A percentile compares a stretch with the other conserved stretches of the same genome.
phyloP scores from a whole-genome alignment of 2,113 vertebrate genomes.

The Cyphomyrus discorhynchus region DNA sequence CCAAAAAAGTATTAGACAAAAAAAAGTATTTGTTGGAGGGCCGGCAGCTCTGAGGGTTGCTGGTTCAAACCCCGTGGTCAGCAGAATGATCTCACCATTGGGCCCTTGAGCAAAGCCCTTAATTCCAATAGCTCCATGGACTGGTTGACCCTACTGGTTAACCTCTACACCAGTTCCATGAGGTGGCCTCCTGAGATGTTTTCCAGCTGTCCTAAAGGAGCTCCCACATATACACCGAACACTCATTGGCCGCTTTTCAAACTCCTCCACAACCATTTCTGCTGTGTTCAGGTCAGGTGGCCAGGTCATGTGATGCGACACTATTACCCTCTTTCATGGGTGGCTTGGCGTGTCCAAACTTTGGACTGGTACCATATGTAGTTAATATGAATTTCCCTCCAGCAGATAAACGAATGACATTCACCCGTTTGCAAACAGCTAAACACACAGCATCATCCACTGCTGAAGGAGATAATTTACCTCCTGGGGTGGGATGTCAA shows the following conservation, averaged over 20 bases:
- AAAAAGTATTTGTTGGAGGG: neutral
- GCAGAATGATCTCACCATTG: neutral
- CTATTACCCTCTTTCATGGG: neutral
- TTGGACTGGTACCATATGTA: neutral
- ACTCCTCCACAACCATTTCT: neutral
- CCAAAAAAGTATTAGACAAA: neutral
- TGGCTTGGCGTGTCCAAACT: neutral
- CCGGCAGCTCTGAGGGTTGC: neutral
- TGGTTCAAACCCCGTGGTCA: neutral
- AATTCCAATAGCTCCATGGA: neutral
- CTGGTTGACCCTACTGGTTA: neutral
- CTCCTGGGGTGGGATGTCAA: constrained; percentile 96
- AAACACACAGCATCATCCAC: neutral
- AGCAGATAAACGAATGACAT: neutral
- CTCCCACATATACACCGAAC: neutral
- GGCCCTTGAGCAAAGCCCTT: neutral
- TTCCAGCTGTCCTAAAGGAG: neutral
- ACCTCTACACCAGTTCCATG: neutral
- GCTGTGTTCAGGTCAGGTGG: neutral
- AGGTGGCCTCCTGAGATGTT: neutral
- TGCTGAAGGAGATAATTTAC: constrained; percentile 44
- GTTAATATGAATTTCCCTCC: neutral
- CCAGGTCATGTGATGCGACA: neutral
- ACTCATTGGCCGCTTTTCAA: neutral
- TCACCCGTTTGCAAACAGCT: neutral